phyloP scores from a whole-genome alignment of 2,113 vertebrate genomes.

The Actinemys pallida region DNA sequence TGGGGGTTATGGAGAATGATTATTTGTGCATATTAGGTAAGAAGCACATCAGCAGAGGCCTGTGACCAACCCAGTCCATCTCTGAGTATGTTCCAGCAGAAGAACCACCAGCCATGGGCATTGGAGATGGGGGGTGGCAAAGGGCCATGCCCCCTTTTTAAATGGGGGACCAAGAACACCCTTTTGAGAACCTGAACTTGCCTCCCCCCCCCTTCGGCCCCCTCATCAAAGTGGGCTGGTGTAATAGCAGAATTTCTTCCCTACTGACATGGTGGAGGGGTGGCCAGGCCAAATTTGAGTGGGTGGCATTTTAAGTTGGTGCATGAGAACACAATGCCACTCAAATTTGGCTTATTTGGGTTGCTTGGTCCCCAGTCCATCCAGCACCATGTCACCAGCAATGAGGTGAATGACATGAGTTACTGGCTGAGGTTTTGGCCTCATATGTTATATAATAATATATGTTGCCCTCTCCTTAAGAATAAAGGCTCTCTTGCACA shows the following conservation, averaged over 20 bases:
- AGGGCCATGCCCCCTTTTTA: background rate
- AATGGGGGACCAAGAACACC: background rate
- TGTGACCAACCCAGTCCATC: background rate
- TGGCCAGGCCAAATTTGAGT: background rate
- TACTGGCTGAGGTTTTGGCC: accelerated
- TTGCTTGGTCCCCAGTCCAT: background rate
- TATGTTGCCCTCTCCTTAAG: background rate
- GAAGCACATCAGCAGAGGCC: background rate
- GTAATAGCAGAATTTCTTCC: background rate
- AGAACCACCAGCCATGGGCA: background rate
- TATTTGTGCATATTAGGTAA: background rate
- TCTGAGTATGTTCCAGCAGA: background rate
- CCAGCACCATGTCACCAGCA: background rate
- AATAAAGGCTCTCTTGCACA: background rate
- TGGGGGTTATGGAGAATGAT: background rate
- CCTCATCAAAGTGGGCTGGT: background rate
- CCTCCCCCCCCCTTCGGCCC: too few relatives aligned
- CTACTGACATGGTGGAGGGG: background rate
- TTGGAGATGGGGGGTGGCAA: background rate
- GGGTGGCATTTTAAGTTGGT: background rate
- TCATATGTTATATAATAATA: background rate
- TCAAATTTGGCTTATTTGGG: background rate
- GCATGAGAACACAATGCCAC: background rate
- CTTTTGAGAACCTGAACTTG: background rate
- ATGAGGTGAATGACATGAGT: background rate